phyloP scores from a whole-genome alignment of 2,888 invertebrate genomes.

The Prosopocoilus inquinatus region DNA sequence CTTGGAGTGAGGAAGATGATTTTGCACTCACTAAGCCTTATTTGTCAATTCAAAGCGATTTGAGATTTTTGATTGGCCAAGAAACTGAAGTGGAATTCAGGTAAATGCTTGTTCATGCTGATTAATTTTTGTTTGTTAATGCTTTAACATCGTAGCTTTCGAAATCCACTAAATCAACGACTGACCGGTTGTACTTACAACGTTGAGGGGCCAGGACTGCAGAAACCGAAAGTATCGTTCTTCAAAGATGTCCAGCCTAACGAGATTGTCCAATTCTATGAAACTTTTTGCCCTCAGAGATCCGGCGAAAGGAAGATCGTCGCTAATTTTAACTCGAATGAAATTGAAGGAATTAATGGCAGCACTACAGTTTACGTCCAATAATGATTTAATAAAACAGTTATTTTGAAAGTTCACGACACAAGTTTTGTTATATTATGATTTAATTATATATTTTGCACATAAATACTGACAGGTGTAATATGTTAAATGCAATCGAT shows the following conservation, averaged over 20 bases:
- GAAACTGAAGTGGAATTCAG: constrained; percentile 56
- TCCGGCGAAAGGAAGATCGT: constrained; percentile 63
- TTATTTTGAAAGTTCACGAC: no score
- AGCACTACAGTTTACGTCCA: constrained; percentile 52
- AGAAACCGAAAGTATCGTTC: constrained; percentile 59
- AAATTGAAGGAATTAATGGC: constrained; percentile 64
- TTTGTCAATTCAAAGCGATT: constrained; percentile 62
- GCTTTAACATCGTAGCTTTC: constrained; percentile 51
- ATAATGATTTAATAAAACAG: neutral
- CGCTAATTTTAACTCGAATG: constrained; percentile 64
- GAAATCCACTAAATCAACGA: constrained; percentile 63
- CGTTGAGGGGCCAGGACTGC: constrained; percentile 68
- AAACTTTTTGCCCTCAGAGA: constrained; percentile 59
- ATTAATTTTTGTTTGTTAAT: neutral
- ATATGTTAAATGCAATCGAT: neutral
- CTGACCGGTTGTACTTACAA: constrained; percentile 68
- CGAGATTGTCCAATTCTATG: constrained; percentile 61
- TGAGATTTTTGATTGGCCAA: constrained; percentile 55
- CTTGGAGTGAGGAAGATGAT: constrained; percentile 73
- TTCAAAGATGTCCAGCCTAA: constrained; percentile 64
- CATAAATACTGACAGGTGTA: neutral
- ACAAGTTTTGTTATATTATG: neutral
- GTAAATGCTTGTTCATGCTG: constrained; percentile 24
- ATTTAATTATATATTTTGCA: neutral
- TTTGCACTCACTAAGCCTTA: constrained; percentile 68